These are phyloP conservation scores for Parthenolecanium corni DNA, from an alignment of 2,888 invertebrate genomes.

Conservation along the genomic window DNA sequence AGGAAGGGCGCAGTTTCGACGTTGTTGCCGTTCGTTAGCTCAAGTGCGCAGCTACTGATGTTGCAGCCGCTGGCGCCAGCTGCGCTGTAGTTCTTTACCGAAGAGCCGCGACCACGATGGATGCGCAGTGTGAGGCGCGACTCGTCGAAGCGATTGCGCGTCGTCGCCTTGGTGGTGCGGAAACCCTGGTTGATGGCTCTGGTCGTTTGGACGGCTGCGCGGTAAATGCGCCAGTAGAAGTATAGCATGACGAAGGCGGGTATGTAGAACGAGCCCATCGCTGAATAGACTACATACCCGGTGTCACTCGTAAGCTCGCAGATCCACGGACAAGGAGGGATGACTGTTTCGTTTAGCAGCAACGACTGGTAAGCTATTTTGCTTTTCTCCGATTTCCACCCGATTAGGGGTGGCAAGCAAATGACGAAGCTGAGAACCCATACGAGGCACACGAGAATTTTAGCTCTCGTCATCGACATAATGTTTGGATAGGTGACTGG, in stretches of 20 bases:
- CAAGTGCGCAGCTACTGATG: background rate
- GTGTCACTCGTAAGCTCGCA: constrained; percentile 33
- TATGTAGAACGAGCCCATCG: constrained; percentile 94
- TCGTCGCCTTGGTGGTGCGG: constrained; percentile 53
- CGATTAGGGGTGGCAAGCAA: constrained; percentile 89
- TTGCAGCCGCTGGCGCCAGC: constrained; percentile 26
- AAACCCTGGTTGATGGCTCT: constrained; percentile 84
- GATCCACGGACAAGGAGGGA: constrained; percentile 34
- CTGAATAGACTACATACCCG: constrained; percentile 85
- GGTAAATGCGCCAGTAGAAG: constrained; percentile 94
- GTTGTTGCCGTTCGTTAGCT: constrained; percentile 39
- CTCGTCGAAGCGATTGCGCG: constrained; percentile 58
- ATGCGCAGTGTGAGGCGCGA: constrained; percentile 83
- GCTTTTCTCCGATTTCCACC: constrained; percentile 47
- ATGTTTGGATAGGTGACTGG: constrained; percentile 89
- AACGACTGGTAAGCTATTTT: background rate
- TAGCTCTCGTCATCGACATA: constrained; percentile 74
- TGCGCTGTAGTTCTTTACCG: constrained; percentile 55
- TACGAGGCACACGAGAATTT: constrained; percentile 74
- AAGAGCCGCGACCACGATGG: constrained; percentile 66
- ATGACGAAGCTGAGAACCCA: constrained; percentile 95
- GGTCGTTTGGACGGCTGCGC: constrained; percentile 86
- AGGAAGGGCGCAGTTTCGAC: constrained; percentile 19
- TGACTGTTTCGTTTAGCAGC: constrained; percentile 9
- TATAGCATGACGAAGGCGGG: constrained; percentile 97